Base-by-base conservation (phyloP, 2,113 vertebrate species). In the Vanacampus margaritifer region DNA sequence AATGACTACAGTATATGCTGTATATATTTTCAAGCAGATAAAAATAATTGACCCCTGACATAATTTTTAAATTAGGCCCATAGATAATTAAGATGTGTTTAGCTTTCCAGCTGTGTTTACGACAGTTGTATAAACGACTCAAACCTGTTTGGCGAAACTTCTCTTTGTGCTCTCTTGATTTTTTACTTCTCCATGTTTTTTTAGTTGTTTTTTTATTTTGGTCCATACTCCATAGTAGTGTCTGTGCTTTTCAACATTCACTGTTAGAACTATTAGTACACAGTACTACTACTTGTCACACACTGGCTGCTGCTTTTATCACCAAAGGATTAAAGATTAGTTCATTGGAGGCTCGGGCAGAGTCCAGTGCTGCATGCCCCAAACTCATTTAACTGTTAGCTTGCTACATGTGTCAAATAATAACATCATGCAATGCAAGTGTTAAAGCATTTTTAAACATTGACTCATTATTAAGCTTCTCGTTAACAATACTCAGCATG, bases 91-190 rank as follows among this genome's bases (percentile, higher is more conserved):
- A 70, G 69, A 71, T 60, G 39, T 81, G 67, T 83, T 84, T 79
- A 79, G 85, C 81, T 87, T 88, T 81, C 71, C 67, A 51, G 67
- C 57, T 62, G 70, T 80, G 81, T 75, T 28, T 13, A 53, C 72
- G 73, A 65, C 58, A 24, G 48, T 26, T 57, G 11, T 9, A 16
- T 50, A 35, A 70, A 74, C 59, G 68, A 50, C 64, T 73, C 68
- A 83, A 82, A 84, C 83, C 79, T 75, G 78, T 89, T 86, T 82
- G 65, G 76, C 59, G 72, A 84, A 80, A 84, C 84, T 71, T 69
- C 45, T 67, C 61, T 68, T 69, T 68, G n/a, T 54, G 37, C 9
- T 60, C 13, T 53, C 1, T 2, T 60, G 1, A 69, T 62, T 79
- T 48, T 57, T 60, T 12, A 43, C 11, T 6, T 39, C 56, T 53